A percentile compares a stretch with the other conserved stretches of the same genome.
phyloP scores from a whole-genome alignment of 37 sponge, comb jelly and placozoan species.

The Bolinopsis microptera region DNA sequence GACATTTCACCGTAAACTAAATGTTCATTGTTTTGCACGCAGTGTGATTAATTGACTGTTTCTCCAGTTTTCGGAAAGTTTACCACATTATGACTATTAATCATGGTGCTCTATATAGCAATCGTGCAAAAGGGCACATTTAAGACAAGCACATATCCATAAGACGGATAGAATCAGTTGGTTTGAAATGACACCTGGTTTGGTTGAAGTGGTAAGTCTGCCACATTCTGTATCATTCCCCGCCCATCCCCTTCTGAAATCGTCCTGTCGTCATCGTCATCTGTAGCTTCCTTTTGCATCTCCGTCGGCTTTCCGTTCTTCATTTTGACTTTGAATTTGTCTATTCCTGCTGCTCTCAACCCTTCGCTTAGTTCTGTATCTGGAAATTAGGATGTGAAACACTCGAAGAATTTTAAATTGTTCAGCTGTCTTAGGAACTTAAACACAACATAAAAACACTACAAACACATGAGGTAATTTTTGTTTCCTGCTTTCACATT shows the following conservation, averaged over 20 bases:
- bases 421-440: not conserved
- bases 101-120: too few relatives aligned
- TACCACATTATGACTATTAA: too few relatives aligned
- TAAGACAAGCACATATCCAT: too few relatives aligned
- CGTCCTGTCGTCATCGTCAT: not conserved
- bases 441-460: not conserved
- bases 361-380: not conserved
- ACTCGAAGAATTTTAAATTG: too few relatives aligned
- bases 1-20: too few relatives aligned
- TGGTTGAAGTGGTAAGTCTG: not conserved
- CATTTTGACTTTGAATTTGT: slow-evolving; percentile 31
- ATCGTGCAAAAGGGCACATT: too few relatives aligned
- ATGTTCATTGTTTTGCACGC: too few relatives aligned
- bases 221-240: not conserved
- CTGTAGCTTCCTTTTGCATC: not conserved
- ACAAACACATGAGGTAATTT: not conserved
- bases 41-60: too few relatives aligned
- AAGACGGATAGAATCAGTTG: too few relatives aligned
- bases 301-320: slow-evolving; percentile 23
- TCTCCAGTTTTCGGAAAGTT: too few relatives aligned
- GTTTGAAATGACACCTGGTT: too few relatives aligned
- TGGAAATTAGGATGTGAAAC: not conserved
- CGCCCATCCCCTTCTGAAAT: not conserved
- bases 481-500: not conserved
- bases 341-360: not conserved